A percentile compares a stretch with the other conserved stretches of the same genome.
phyloP scores from a whole-genome alignment of 2,888 invertebrate genomes.

The Myopa testacea region DNA sequence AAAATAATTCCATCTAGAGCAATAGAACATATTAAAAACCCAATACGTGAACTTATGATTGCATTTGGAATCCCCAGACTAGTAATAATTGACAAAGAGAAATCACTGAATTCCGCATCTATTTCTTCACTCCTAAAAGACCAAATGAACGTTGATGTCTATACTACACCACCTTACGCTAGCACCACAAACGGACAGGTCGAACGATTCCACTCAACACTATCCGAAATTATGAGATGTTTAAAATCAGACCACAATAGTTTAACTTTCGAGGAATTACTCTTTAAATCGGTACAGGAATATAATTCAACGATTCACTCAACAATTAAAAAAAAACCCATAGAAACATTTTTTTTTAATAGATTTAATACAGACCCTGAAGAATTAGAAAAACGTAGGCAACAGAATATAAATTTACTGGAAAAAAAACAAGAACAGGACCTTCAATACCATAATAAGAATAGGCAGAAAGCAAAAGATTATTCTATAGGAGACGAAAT shows the following conservation, averaged over 20 bases:
- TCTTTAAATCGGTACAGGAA: conserved; percentile 38
- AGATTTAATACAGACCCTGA: conserved; percentile 21
- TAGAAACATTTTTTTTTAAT: conserved; percentile 44
- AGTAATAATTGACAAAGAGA: no score
- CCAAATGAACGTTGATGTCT: conserved; percentile 30
- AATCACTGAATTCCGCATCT: no score
- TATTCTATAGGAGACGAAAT: conserved; percentile 45
- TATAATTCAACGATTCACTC: conserved; percentile 46
- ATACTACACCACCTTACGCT: neutral
- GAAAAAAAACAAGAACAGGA: neutral
- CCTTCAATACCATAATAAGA: conserved; percentile 39
- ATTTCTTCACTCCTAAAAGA: conserved; percentile 40
- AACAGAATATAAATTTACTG: conserved; percentile 15
- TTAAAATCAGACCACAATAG: conserved; percentile 33
- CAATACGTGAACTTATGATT: conserved; percentile 42
- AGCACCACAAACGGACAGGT: neutral
- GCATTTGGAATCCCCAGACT: conserved; percentile 33
- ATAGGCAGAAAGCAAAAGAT: conserved; percentile 42
- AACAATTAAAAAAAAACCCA: conserved; percentile 42
- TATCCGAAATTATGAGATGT: conserved; percentile 47
- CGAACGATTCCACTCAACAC: conserved; percentile 8
- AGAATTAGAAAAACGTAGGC: conserved; percentile 22
- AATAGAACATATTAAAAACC: conserved; percentile 39
- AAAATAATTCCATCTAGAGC: conserved; percentile 38
- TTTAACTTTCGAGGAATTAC: conserved; percentile 16